A percentile compares a stretch with the other conserved stretches of the same genome.
Conservation (phyloP, 2,113 vertebrate genomes). For the Melanocharis versteri region DNA sequence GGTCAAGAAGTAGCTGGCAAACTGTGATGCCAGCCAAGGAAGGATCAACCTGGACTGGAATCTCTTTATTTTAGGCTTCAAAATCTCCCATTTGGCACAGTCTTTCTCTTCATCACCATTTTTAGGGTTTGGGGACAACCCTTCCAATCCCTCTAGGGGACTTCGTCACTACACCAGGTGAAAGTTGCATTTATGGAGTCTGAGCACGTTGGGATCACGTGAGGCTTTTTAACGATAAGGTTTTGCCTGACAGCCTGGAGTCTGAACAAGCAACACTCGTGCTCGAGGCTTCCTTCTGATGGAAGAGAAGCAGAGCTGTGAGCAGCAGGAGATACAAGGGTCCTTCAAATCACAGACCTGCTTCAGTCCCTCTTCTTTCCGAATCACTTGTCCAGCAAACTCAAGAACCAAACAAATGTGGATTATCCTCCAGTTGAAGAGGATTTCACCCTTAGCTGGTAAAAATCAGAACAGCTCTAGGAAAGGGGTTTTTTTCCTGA, state of each 20-base stretch:
- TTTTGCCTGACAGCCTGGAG: background rate
- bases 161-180: background rate
- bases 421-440: background rate
- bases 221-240: background rate
- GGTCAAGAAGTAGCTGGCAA: background rate
- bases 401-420: background rate
- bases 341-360: background rate
- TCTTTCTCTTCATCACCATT: background rate
- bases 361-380: background rate
- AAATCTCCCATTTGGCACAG: background rate
- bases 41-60: background rate
- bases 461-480: background rate
- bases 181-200: background rate
- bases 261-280: background rate
- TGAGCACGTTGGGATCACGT: background rate
- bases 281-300: background rate
- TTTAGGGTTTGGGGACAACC: background rate
- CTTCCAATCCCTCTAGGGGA: rapidly evolving
- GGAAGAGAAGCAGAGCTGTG: background rate
- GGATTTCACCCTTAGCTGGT: background rate
- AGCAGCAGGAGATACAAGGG: background rate
- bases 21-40: background rate
- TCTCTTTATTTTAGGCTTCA: background rate
- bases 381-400: background rate
- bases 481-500: background rate